A percentile compares a stretch with the other conserved stretches of the same genome.
These are phyloP conservation scores for Copidosoma aretas DNA, from an alignment of 2,888 invertebrate genomes.

Conservation along the genomic window DNA sequence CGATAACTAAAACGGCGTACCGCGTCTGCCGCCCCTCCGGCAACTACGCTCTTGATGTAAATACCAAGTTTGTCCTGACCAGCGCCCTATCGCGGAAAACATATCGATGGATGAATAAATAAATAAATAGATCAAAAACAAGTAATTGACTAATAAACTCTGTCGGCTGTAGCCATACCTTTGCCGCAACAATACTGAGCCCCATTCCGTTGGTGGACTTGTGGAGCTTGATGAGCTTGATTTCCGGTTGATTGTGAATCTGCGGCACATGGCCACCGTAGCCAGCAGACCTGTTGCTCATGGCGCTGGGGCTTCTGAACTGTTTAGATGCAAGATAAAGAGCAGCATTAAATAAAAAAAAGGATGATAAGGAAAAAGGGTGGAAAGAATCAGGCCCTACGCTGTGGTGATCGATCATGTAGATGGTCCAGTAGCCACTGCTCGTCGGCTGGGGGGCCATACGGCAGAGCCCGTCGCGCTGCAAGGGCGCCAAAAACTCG, in stretches of 20 bases:
- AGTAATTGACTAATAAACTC: too few species aligned
- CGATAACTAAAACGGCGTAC: too few species aligned
- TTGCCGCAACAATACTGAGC: slow-evolving; percentile 97
- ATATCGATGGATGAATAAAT: too few species aligned
- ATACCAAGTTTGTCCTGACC: slow-evolving; percentile 89
- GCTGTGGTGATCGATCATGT: slow-evolving; percentile 74
- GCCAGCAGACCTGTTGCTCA: slow-evolving; percentile 68
- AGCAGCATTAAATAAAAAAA: slow-evolving; percentile 26
- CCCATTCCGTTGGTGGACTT: slow-evolving; percentile 98
- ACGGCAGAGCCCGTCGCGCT: slow-evolving; percentile 85
- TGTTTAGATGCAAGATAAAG: slow-evolving; percentile 49
- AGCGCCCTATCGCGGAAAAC: slow-evolving; percentile 67
- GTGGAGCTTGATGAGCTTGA: slow-evolving; percentile 86
- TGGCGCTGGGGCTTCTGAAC: slow-evolving; percentile 73
- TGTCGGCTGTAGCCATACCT: too few species aligned
- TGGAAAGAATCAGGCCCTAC: slow-evolving; percentile 60
- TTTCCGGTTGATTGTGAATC: slow-evolving; percentile 70
- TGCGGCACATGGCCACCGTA: slow-evolving; percentile 53
- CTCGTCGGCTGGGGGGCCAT: slow-evolving; percentile 90
- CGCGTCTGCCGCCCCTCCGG: slow-evolving; percentile 89
- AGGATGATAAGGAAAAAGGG: background rate
- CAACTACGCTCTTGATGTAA: slow-evolving; percentile 98
- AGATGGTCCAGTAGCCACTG: slow-evolving; percentile 94
- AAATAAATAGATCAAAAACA: background rate
- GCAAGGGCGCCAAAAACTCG: slow-evolving; percentile 84